Conservation (phyloP, 2,797 vertebrate species). For the Scolopax rusticola region DNA sequence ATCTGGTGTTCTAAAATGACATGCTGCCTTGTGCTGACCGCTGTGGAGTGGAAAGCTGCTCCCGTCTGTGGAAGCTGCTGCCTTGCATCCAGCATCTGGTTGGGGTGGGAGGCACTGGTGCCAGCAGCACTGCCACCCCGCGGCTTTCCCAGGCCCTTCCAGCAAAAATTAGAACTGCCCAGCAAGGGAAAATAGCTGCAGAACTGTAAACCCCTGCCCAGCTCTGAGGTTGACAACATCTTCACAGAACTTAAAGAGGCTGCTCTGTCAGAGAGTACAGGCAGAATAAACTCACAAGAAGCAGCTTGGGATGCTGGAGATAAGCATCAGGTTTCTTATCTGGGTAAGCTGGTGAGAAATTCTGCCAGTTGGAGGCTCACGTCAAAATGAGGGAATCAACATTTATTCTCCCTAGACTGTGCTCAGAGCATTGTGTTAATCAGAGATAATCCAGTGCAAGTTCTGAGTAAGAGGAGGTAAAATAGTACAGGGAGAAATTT, state of each 20-base stretch:
- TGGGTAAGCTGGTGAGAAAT: background rate
- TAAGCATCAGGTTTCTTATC: background rate
- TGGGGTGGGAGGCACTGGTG: background rate
- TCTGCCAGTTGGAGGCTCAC: background rate
- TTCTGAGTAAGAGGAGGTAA: background rate
- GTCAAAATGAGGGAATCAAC: background rate
- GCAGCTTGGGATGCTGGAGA: background rate
- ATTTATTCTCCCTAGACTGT: background rate
- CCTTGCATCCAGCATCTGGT: background rate
- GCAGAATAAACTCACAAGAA: background rate
- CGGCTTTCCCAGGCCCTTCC: background rate
- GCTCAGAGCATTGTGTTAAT: background rate
- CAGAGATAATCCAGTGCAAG: background rate
- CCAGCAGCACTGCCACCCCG: fast-evolving
- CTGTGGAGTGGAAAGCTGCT: fast-evolving
- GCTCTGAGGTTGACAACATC: background rate
- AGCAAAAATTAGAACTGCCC: background rate
- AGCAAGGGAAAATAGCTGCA: background rate
- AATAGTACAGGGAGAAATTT: background rate
- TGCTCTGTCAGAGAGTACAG: background rate
- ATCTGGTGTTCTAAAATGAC: background rate
- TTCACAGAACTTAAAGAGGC: background rate
- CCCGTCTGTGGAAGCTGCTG: fast-evolving
- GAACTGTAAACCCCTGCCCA: background rate
- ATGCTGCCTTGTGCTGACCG: background rate